Percentiles rank a stretch among this genome's conserved stretches.
These are phyloP conservation scores for Lithophane semibrunnea DNA, from an alignment of 2,888 invertebrate species.

Conservation along the genomic window DNA sequence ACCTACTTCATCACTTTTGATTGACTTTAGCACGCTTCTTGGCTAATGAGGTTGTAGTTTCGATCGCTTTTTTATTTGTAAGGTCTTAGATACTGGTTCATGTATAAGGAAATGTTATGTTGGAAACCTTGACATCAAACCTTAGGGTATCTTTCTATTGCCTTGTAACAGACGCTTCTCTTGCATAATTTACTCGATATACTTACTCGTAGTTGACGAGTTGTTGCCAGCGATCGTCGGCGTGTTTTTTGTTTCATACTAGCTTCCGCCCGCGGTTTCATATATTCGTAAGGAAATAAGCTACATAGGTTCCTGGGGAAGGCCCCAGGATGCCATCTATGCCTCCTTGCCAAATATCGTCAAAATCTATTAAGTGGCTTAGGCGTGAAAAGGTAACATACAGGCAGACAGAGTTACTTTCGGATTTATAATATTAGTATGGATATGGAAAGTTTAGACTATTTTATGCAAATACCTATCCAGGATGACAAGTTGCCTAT, in stretches of 20 bases:
- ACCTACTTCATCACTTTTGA: slow-evolving; percentile 20
- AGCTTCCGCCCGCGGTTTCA: no score
- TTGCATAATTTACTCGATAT: no score
- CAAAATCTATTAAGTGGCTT: no score
- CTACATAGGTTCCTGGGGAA: no score
- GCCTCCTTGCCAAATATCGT: no score
- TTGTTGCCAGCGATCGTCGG: not conserved
- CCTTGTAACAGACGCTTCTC: not conserved
- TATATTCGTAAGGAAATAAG: no score
- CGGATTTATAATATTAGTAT: no score
- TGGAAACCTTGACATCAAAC: not conserved
- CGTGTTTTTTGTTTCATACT: not conserved
- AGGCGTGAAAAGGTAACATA: no score
- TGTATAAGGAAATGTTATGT: not conserved
- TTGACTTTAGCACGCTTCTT: slow-evolving; percentile 10
- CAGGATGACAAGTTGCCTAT: not conserved
- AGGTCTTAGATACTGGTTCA: not conserved
- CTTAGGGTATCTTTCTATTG: not conserved
- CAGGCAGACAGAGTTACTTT: no score
- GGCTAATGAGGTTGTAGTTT: slow-evolving; percentile 14
- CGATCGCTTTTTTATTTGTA: not conserved
- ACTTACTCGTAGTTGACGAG: not conserved
- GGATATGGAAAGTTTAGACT: no score
- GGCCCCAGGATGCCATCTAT: no score
- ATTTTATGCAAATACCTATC: not conserved